Conservation (phyloP, 2,113 vertebrate species). For the Quiscalus mexicanus region DNA sequence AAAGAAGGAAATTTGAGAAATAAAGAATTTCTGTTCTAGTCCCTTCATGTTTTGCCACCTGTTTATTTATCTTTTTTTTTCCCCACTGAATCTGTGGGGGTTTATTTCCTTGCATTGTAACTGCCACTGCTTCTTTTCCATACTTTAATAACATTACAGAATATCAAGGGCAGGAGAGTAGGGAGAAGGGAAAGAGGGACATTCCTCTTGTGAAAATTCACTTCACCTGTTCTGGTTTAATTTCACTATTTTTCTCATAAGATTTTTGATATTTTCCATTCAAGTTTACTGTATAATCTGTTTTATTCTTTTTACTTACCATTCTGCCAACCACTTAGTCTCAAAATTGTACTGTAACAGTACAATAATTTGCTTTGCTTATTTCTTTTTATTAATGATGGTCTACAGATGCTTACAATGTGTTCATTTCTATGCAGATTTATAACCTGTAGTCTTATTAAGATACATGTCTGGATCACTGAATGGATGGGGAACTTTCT, state of each 20-base stretch:
- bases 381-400: neutral
- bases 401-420: neutral
- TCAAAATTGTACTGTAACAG: neutral
- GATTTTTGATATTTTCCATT: neutral
- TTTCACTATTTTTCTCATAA: neutral
- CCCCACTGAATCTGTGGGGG: neutral
- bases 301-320: neutral
- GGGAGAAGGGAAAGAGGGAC: neutral
- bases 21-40: neutral
- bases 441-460: neutral
- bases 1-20: neutral
- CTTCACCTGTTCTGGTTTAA: neutral
- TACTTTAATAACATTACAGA: neutral
- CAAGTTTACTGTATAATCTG: neutral
- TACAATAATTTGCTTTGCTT: neutral
- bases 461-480: neutral
- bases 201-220: neutral
- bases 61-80: neutral
- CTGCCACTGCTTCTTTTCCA: neutral
- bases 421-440: neutral
- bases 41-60: neutral
- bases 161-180: fast-evolving
- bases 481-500: neutral
- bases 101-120: neutral
- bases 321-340: neutral